Conservation (phyloP, 2,113 vertebrate genomes). For the Notarius lentiginosus region DNA sequence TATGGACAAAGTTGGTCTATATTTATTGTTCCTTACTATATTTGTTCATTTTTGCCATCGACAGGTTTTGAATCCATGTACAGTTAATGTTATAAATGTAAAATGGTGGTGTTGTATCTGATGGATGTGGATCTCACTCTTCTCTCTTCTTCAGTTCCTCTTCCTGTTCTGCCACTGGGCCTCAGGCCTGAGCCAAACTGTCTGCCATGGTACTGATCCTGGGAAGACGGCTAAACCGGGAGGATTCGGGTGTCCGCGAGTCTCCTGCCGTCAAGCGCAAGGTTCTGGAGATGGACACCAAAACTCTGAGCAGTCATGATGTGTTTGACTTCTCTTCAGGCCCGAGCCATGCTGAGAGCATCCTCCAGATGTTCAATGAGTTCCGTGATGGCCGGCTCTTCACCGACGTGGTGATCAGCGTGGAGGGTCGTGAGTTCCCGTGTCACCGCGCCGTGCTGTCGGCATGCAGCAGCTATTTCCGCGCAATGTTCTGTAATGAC, state of each 20-base stretch:
- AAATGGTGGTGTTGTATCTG: not conserved
- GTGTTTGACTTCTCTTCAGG: slow-evolving; percentile 93
- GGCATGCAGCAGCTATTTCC: slow-evolving; percentile 85
- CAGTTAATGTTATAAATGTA: not conserved
- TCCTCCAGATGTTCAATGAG: slow-evolving; percentile 95
- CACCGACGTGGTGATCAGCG: slow-evolving; percentile 83
- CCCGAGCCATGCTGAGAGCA: slow-evolving; percentile 89
- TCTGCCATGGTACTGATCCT: slow-evolving; percentile 96
- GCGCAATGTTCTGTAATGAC: slow-evolving; percentile 84
- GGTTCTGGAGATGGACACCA: slow-evolving; percentile 95
- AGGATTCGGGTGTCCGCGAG: slow-evolving; percentile 87
- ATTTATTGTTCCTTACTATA: not conserved
- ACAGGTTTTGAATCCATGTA: not conserved
- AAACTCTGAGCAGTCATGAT: slow-evolving; percentile 80
- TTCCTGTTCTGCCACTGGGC: slow-evolving; percentile 11
- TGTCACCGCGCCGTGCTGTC: slow-evolving; percentile 85
- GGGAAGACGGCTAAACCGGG: slow-evolving; percentile 92
- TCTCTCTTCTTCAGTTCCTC: not conserved
- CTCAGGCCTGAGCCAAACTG: slow-evolving; percentile 29
- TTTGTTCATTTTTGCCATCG: not conserved
- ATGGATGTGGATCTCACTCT: slow-evolving; percentile 9
- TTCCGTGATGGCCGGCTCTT: slow-evolving; percentile 81
- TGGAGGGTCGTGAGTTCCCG: slow-evolving; percentile 78
- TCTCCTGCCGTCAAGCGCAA: slow-evolving; percentile 96
- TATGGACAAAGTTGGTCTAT: not conserved